These are phyloP conservation scores for Emydura subglobosa DNA, from an alignment of 2,113 vertebrate species.

Conservation along the genomic window DNA sequence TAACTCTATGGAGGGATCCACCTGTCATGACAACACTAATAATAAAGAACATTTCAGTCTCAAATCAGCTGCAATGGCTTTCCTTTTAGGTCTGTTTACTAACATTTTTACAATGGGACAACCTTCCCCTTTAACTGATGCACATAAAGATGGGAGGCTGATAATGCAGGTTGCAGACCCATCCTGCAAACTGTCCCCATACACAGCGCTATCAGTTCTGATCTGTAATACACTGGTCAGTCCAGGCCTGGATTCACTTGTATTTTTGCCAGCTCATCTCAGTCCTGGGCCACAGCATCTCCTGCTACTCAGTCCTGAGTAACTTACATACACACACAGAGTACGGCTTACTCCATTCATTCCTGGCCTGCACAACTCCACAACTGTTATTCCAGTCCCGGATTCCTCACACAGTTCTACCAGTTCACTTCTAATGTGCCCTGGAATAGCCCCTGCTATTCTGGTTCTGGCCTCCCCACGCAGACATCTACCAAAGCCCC, in stretches of 20 bases:
- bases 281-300: not conserved
- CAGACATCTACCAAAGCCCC: not conserved
- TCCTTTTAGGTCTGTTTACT: not conserved
- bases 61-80: not conserved
- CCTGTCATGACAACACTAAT: not conserved
- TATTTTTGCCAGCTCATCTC: not conserved
- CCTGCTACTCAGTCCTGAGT: not conserved
- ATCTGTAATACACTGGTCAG: not conserved
- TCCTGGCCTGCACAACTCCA: not conserved
- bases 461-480: not conserved
- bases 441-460: not conserved
- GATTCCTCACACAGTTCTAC: not conserved
- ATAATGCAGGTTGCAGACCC: not conserved
- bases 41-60: not conserved
- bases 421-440: too few species aligned
- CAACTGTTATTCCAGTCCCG: not conserved
- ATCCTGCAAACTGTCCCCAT: not conserved
- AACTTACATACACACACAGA: not conserved
- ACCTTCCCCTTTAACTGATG: not conserved
- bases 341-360: not conserved
- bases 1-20: not conserved
- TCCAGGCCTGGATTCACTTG: not conserved
- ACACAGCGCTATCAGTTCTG: not conserved
- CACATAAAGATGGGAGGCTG: not conserved
- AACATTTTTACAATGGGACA: not conserved